Evolutionary conservation across 1,140 invertebrate species (phyloP), one percentile per base, ranked within the genome.

Genomic region (Sinella curviseta): DNA sequence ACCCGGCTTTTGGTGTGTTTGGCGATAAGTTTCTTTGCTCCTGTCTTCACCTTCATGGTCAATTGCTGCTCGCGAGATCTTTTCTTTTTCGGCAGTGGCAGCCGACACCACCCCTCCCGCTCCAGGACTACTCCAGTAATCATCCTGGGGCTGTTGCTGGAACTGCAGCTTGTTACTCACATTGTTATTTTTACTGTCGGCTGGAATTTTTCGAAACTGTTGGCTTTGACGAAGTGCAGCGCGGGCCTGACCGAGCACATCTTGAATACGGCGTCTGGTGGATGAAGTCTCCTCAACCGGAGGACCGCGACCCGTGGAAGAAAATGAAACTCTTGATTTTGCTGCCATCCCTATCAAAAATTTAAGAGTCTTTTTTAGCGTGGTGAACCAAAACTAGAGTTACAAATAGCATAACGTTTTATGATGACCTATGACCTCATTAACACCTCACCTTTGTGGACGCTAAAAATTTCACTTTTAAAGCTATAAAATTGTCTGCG

Each of bases 201-300:
- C 1, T 16, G 65, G 4, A 65, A 16, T 65, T 14, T 16, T 16
- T 33, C 65, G 2, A 70, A 70, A 33, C 30, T 70, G 65, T 33
- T 70, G 65, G 31, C 65, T 70, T n/a, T 31, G 26, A 30, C 65
- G 65, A 33, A 70, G 65, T 3, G 65, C 31, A 30, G 65, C 65
- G 24, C 65, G 65, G 8, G 65, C 65, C n/a, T 70, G 65, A 33
- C 65, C 65, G 3, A 70, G 65, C 3, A 70, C 65, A 33, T 70
- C 65, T 33, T 70, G 65, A 70, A 70, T 33, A 2, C 31, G 65
- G 2, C 65, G 65, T 3, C 65, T 24, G 8, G 26, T 70, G 2
- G 65, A 33, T 8, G 39, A 48, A 8, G 39, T 48, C 20, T 70
- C 65, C 31, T 70, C 28, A 4, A 4, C 26, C 24, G 57, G 26